Base-by-base conservation (phyloP, 2,113 vertebrate species). In the Tenrec ecaudatus region DNA sequence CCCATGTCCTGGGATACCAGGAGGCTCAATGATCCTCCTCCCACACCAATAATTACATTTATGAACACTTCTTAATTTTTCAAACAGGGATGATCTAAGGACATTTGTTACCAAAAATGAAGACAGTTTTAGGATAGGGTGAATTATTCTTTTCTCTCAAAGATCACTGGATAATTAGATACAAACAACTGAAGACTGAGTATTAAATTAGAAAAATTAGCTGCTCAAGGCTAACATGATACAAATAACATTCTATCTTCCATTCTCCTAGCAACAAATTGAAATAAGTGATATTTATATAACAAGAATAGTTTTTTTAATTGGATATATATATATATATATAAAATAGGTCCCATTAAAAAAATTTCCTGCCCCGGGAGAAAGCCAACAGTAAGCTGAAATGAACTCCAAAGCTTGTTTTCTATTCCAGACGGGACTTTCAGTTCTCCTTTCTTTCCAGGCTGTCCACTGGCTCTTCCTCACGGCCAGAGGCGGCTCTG, bases 71-170 rank as follows among this genome's bases (percentile, higher is more conserved):
- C 3, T 68, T 53, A 91, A 83, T 66, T 66, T 66, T 86, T 95
- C 31, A 89, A 90, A 81, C 25, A 94, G 11, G 8, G 6, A 19
- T 90, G 5, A 75, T 78, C 88, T 88, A 73, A 93, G 58, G 20
- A 82, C 82, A 57, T 68, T 58, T 86, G 22, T 78, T 11, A 89
- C 7, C 43, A 78, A 81, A 94, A 95, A 84, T 66, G 64, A 78
- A 81, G 91, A 82, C 19, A 66, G 11, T 11, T 75, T 90, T 89
- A 87, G 10, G 64, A n/a, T 11, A 82, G 23, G 22, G 12, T 23
- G 85, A 3, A 77, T 31, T 3, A 75, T 29, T 40, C 64, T 31
- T 82, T 66, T 60, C 62, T 79, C 78, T 68, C 6, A 69, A 89
- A 69, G 16, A 62, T 22, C n/a, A 82, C 6, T 81, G 36, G 60